Evolutionary conservation across 2,888 invertebrate species (phyloP).

Genomic region (Tiphia femorata): DNA sequence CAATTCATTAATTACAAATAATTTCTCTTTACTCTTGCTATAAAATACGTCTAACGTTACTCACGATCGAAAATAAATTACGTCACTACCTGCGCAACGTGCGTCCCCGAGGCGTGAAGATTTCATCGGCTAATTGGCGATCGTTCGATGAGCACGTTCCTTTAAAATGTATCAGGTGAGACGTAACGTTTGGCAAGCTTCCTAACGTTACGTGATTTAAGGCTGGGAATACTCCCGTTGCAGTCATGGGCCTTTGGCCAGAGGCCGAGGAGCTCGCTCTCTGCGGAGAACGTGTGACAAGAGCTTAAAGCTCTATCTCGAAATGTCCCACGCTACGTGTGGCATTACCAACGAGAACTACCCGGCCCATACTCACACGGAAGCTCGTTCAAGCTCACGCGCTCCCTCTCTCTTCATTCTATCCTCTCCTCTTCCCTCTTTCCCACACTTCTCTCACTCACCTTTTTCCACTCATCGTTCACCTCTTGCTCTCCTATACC

Average conservation of each 20-base stretch:
- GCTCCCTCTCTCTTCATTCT: background rate
- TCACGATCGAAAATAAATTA: no score
- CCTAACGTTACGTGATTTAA: conserved; percentile 28
- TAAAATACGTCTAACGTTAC: no score
- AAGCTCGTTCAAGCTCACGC: background rate
- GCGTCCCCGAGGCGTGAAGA: no score
- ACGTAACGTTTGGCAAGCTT: conserved; percentile 2
- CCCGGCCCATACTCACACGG: background rate
- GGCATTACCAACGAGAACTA: conserved; percentile 30
- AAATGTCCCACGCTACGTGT: conserved; percentile 26
- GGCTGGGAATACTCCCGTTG: conserved; percentile 14
- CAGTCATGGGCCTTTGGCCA: conserved; percentile 9
- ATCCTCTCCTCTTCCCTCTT: background rate
- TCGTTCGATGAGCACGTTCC: background rate
- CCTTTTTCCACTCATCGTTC: background rate
- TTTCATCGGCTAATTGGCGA: background rate
- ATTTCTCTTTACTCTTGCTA: no score
- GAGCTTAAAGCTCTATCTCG: conserved; percentile 28
- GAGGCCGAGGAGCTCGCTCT: conserved; percentile 19
- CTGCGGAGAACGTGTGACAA: conserved; percentile 27
- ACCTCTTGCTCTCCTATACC: background rate
- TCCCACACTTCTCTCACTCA: background rate
- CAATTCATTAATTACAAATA: no score
- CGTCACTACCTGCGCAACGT: no score
- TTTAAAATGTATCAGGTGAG: conserved; percentile 3